phyloP scores from a whole-genome alignment of 2,888 invertebrate species.

The Drosophila heteroneura region DNA sequence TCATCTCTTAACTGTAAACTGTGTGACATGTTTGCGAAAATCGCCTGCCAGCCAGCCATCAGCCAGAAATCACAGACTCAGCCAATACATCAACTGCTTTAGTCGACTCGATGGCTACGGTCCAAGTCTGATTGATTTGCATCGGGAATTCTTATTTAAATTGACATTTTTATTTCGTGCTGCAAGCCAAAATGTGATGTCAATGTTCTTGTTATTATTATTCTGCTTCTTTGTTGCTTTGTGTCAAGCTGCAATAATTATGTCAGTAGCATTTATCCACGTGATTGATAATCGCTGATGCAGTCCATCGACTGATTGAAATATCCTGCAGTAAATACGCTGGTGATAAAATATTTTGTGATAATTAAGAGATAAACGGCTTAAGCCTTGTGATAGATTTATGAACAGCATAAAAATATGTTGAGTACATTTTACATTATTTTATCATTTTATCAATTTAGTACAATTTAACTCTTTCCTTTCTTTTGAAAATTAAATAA shows the following conservation, averaged over 20 bases:
- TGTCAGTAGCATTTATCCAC: constrained; percentile 68
- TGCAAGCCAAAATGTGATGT: constrained; percentile 48
- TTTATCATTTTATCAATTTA: background rate
- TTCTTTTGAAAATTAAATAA: background rate
- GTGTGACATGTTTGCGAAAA: constrained; percentile 81
- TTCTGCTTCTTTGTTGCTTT: constrained; percentile 18
- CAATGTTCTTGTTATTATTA: constrained; percentile 38
- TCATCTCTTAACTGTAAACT: constrained; percentile 79
- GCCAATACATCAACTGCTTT: constrained; percentile 80
- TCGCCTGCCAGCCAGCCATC: constrained; percentile 42
- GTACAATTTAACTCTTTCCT: background rate
- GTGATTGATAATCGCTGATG: constrained; percentile 69
- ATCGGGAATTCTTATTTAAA: constrained; percentile 76
- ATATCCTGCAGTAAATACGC: background rate
- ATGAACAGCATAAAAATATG: background rate
- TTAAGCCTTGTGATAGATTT: background rate
- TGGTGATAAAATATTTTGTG: background rate
- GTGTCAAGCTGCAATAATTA: constrained; percentile 73
- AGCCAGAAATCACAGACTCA: constrained; percentile 61
- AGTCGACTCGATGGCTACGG: constrained; percentile 23
- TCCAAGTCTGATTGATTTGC: constrained; percentile 84
- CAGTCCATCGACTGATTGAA: constrained; percentile 6
- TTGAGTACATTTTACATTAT: background rate
- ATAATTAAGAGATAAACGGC: background rate
- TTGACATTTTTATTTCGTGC: constrained; percentile 70